Conservation (phyloP, 2,113 vertebrate genomes). For the Mesitornis unicolor region DNA sequence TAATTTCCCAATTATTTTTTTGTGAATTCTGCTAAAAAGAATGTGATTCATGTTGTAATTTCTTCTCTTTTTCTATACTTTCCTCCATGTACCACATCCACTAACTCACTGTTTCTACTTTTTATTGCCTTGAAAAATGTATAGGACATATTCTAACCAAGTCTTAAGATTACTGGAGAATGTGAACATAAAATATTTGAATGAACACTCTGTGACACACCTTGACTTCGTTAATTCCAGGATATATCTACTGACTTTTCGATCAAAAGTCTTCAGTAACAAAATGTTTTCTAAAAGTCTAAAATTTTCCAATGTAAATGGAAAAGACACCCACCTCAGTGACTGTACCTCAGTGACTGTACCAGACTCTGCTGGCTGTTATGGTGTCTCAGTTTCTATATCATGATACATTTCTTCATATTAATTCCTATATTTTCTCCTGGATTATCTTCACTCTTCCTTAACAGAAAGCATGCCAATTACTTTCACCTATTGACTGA, state of each 20-base stretch:
- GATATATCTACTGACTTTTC: not conserved
- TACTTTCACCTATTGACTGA: not conserved
- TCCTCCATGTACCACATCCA: fast-evolving
- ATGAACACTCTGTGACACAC: not conserved
- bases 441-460: not conserved
- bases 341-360: not conserved
- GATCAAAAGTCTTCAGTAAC: not conserved
- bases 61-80: not conserved
- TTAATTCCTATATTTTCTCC: not conserved
- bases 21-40: not conserved
- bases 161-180: not conserved
- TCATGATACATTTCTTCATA: not conserved
- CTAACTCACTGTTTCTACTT: not conserved
- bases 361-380: not conserved
- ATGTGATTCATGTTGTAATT: not conserved
- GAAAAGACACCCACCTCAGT: not conserved
- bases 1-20: not conserved
- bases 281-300: not conserved
- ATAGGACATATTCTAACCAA: not conserved
- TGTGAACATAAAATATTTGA: not conserved
- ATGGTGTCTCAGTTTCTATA: not conserved
- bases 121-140: not conserved
- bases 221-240: not conserved
- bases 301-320: not conserved
- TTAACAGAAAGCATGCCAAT: not conserved